A percentile compares a stretch with the other conserved stretches of the same genome.
These are phyloP conservation scores for Myotis pilosus DNA, from an alignment of 2,797 vertebrate genomes.

Conservation along the genomic window DNA sequence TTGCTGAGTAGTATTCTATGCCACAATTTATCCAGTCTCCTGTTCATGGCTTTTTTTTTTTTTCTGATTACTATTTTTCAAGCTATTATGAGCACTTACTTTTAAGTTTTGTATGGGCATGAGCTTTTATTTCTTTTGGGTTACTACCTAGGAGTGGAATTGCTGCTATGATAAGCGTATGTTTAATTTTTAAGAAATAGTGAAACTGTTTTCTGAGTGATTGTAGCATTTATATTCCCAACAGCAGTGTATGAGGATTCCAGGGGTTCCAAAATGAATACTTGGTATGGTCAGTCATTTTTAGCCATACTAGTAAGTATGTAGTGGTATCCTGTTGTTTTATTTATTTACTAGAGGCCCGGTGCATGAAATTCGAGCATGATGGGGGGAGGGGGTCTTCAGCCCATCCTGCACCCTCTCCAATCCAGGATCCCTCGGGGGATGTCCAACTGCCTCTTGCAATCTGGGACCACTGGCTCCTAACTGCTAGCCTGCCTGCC, in stretches of 20 bases:
- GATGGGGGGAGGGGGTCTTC: too few relatives aligned
- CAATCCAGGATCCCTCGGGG: too few relatives aligned
- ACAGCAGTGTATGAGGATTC: neutral
- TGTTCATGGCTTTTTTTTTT: neutral
- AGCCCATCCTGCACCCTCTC: too few relatives aligned
- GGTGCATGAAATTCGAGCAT: too few relatives aligned
- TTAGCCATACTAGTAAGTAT: neutral
- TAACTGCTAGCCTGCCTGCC: too few relatives aligned
- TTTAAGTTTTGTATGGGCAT: neutral
- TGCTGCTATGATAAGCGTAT: neutral
- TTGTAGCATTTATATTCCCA: neutral
- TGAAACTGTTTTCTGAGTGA: neutral
- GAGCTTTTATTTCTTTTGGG: neutral
- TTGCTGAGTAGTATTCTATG: neutral
- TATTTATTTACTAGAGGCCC: too few relatives aligned
- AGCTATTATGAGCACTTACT: neutral
- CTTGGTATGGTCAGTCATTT: neutral
- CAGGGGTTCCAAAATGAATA: neutral
- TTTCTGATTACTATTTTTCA: neutral
- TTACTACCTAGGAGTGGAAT: neutral
- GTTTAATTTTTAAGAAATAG: neutral
- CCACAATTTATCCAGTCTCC: neutral
- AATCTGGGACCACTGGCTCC: too few relatives aligned
- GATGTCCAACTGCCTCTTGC: too few relatives aligned
- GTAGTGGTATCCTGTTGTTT: neutral